Conservation (phyloP, 2,797 vertebrate genomes). For the Aythya fuligula region DNA sequence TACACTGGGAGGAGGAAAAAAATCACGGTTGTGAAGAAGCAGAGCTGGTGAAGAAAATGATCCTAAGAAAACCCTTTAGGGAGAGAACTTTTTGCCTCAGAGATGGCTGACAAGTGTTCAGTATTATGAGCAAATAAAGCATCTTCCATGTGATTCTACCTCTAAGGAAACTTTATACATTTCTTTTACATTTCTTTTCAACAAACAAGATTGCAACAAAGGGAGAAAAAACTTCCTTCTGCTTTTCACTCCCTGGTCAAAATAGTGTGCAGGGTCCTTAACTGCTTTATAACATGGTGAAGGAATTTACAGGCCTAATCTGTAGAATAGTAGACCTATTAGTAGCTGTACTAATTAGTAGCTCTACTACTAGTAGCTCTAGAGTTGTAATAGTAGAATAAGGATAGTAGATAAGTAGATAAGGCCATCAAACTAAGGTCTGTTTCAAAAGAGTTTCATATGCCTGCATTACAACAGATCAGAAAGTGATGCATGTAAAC, state of each 20-base stretch:
- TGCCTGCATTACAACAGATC: not conserved
- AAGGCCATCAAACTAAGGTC: not conserved
- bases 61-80: not conserved
- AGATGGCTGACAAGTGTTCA: not conserved
- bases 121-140: not conserved
- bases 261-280: not conserved
- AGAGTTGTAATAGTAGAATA: no score
- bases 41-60: not conserved
- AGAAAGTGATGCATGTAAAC: not conserved
- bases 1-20: not conserved
- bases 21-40: not conserved
- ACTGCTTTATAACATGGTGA: not conserved
- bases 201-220: not conserved
- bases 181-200: not conserved
- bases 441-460: not conserved
- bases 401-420: no score
- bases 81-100: not conserved
- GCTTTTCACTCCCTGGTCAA: not conserved
- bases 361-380: no score
- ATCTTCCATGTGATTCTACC: not conserved
- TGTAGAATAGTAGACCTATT: not conserved
- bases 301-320: not conserved
- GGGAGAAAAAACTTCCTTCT: not conserved
- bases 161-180: not conserved
- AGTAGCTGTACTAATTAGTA: no score